These are phyloP conservation scores for Nomada ferruginata DNA, from an alignment of 2,888 invertebrate genomes.

Conservation along the genomic window DNA sequence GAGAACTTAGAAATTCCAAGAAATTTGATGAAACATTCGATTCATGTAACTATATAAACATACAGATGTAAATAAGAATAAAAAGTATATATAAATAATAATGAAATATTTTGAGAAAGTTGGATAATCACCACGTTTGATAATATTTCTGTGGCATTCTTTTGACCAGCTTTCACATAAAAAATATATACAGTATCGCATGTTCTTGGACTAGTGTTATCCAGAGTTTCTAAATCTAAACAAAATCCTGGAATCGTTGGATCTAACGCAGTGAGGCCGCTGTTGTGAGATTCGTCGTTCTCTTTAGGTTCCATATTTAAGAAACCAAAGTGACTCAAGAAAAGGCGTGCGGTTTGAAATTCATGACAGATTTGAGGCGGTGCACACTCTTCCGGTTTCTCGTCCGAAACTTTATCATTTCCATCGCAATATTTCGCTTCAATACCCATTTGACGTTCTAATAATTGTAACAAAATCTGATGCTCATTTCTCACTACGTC, in stretches of 20 bases:
- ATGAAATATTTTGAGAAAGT: background rate
- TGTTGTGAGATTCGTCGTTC: constrained; percentile 75
- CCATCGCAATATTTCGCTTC: constrained; percentile 82
- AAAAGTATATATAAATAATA: background rate
- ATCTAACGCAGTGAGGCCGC: constrained; percentile 90
- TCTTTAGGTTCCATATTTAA: constrained; percentile 84
- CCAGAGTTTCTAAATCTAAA: constrained; percentile 92
- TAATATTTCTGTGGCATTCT: constrained; percentile 91
- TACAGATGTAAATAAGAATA: constrained; percentile 13
- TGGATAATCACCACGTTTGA: constrained; percentile 87
- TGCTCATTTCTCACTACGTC: constrained; percentile 85
- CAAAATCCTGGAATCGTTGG: constrained; percentile 89
- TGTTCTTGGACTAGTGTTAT: constrained; percentile 94
- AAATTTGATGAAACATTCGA: constrained; percentile 85
- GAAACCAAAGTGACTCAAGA: constrained; percentile 98
- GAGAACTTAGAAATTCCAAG: constrained; percentile 86
- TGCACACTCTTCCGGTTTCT: constrained; percentile 89
- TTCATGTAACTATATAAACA: constrained; percentile 79
- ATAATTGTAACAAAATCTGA: constrained; percentile 89
- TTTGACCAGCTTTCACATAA: constrained; percentile 95
- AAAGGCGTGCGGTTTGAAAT: constrained; percentile 97
- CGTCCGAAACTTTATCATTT: constrained; percentile 78
- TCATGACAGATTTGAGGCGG: constrained; percentile 94
- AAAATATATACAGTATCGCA: constrained; percentile 97
- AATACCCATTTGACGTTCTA: constrained; percentile 89